Evolutionary conservation across 1,140 invertebrate genomes (phyloP).

Genomic region (Leptinotarsa undecemlineata): DNA sequence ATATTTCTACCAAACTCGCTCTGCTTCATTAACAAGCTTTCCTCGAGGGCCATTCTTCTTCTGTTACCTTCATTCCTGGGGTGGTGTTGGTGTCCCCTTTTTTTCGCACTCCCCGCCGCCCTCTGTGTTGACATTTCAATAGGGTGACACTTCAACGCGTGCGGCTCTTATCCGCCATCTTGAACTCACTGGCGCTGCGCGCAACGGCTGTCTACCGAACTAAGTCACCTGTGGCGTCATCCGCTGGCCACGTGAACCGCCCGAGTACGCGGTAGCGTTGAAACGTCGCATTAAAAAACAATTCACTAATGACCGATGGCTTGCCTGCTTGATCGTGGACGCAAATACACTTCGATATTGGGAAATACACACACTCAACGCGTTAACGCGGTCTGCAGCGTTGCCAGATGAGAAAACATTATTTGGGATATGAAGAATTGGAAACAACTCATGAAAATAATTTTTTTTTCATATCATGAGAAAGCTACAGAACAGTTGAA

Average conservation of each 20-base stretch:
- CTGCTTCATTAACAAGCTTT: constrained; percentile 24
- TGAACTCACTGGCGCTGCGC: constrained; percentile 48
- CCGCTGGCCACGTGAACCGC: neutral
- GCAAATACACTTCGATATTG: neutral
- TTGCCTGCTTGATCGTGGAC: neutral
- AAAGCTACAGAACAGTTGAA: too few relatives aligned
- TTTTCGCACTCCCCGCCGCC: constrained; percentile 62
- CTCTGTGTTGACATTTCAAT: constrained; percentile 59
- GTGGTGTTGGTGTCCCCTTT: constrained; percentile 80
- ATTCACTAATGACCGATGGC: neutral
- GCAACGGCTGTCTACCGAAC: constrained; percentile 25
- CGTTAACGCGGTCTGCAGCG: too few relatives aligned
- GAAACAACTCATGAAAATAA: too few relatives aligned
- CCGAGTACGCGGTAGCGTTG: neutral
- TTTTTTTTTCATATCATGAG: too few relatives aligned
- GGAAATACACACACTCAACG: too few relatives aligned
- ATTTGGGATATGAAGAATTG: too few relatives aligned
- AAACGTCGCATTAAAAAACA: neutral
- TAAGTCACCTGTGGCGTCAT: constrained; percentile 14
- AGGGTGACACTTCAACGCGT: constrained; percentile 52
- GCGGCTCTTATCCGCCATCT: constrained; percentile 57
- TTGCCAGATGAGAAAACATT: too few relatives aligned
- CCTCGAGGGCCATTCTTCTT: constrained; percentile 53
- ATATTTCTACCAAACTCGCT: constrained; percentile 42
- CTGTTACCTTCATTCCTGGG: constrained; percentile 61